phyloP scores from a whole-genome alignment of 2,888 invertebrate species.

The Coremacera marginata region DNA sequence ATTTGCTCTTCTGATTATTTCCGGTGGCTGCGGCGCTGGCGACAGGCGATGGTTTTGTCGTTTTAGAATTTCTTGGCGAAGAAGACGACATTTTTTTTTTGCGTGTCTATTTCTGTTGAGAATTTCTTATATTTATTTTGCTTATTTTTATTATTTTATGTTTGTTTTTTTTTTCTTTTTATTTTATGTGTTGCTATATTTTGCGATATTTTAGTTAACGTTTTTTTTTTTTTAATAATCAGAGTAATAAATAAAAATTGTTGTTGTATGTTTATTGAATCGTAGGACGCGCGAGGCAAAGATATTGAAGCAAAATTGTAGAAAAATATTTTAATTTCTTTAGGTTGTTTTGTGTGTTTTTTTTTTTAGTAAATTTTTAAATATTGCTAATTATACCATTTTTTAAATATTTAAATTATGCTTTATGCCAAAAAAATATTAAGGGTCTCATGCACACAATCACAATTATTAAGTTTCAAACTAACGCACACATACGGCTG shows the following conservation, averaged over 20 bases:
- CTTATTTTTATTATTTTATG: conserved; percentile 36
- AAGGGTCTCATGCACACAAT: background rate
- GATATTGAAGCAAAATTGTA: background rate
- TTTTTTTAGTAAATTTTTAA: background rate
- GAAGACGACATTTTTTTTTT: conserved; percentile 53
- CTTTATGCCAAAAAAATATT: background rate
- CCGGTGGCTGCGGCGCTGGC: conserved; percentile 50
- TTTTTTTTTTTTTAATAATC: conserved; percentile 8
- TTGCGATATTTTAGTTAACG: conserved; percentile 14
- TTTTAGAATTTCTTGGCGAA: conserved; percentile 44
- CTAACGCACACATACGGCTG: background rate
- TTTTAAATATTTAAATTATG: background rate
- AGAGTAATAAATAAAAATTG: conserved; percentile 15
- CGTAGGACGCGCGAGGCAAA: background rate
- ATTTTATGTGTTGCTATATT: conserved; percentile 17
- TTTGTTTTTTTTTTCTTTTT: conserved; percentile 36
- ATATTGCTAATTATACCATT: background rate
- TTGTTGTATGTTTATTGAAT: conserved; percentile 14
- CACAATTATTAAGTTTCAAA: background rate
- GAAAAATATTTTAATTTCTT: background rate
- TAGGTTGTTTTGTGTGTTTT: background rate
- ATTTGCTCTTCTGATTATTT: conserved; percentile 63
- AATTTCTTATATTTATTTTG: conserved; percentile 56
- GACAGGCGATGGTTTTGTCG: conserved; percentile 46
- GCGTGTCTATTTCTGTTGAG: conserved; percentile 57